These are phyloP conservation scores for Okapia johnstoni DNA, from an alignment of 2,113 vertebrate species.

Conservation along the genomic window DNA sequence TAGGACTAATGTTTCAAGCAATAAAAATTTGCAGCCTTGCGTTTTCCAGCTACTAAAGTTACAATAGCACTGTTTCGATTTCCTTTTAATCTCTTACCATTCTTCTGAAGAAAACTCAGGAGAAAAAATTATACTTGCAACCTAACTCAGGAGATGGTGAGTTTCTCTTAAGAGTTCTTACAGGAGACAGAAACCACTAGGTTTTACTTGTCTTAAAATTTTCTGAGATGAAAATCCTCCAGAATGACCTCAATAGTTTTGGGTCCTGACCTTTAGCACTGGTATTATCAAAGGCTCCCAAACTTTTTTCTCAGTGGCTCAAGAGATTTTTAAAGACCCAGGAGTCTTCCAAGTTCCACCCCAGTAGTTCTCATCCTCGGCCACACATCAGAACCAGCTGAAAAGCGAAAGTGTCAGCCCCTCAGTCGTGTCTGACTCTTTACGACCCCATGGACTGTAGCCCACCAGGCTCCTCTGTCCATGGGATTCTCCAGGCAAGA, in stretches of 20 bases:
- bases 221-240: neutral
- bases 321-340: neutral
- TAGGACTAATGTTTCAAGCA: rapidly evolving
- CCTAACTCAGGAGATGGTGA: neutral
- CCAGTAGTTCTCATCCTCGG: neutral
- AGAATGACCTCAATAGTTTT: neutral
- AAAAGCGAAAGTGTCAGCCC: neutral
- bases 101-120: neutral
- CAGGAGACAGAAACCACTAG: too few relatives aligned
- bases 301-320: neutral
- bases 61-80: rapidly evolving
- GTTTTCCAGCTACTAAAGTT: neutral
- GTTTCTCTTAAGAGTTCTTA: neutral
- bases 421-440: neutral
- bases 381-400: neutral
- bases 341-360: neutral
- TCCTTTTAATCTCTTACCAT: neutral
- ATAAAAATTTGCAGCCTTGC: rapidly evolving
- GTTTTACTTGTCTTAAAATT: neutral
- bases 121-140: neutral
- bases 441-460: neutral
- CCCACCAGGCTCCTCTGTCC: neutral
- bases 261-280: neutral
- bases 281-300: neutral
- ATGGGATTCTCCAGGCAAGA: neutral